Conservation (phyloP, 2,888 invertebrate genomes). For the Leucophora obtusa region DNA sequence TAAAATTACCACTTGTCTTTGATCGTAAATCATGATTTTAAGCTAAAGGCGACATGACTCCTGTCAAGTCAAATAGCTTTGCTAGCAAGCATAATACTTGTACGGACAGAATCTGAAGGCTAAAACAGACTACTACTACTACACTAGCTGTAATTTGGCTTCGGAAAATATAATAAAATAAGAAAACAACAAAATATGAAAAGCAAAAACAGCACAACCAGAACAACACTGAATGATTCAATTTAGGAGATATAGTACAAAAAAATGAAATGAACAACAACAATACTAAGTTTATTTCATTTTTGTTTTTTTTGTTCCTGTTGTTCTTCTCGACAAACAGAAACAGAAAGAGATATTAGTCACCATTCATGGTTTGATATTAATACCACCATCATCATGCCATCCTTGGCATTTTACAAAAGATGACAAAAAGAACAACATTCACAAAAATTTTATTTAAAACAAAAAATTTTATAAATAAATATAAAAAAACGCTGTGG, state of each 20-base stretch:
- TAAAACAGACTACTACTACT: constrained; percentile 34
- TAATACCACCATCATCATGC: constrained; percentile 18
- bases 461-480: constrained; percentile 47
- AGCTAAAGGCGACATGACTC: constrained; percentile 65
- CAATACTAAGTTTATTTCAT: constrained; percentile 21
- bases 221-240: constrained; percentile 56
- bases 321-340: constrained; percentile 36
- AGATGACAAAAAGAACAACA: constrained; percentile 23
- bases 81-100: constrained; percentile 50
- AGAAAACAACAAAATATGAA: constrained; percentile 3
- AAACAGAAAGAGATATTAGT: constrained; percentile 57
- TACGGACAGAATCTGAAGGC: constrained; percentile 45
- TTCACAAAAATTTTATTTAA: constrained; percentile 17
- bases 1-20: constrained; percentile 64
- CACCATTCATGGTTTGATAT: constrained; percentile 58
- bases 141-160: constrained; percentile 49
- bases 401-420: constrained; percentile 26
- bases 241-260: constrained; percentile 52
- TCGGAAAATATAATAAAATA: constrained; percentile 13
- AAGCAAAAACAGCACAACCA: constrained; percentile 27
- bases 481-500: constrained; percentile 36
- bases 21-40: constrained; percentile 64
- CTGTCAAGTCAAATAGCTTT: constrained; percentile 61
- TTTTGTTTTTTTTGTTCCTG: constrained; percentile 4
- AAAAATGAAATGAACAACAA: constrained; percentile 22